Base-by-base conservation (phyloP, 2,113 vertebrate genomes). In the Heptranchias perlo region DNA sequence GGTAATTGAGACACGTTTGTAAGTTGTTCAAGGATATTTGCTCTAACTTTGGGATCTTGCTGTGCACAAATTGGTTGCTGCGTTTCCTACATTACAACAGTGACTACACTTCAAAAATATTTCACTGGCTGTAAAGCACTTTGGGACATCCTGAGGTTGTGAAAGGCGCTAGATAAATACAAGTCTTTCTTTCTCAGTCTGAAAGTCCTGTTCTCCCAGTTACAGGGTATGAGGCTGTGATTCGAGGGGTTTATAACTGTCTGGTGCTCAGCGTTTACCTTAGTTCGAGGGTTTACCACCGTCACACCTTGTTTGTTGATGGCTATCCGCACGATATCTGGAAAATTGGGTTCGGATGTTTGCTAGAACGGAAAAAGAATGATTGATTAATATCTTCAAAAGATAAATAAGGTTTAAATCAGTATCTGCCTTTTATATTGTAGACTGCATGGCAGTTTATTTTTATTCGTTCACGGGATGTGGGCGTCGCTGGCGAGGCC, bases 211-310 rank as follows among this genome's bases (percentile, higher is more conserved):
- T 35, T 91, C 4, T 23, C 39, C 1, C 82, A 49, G 5, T 86
- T 21, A 49, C 23, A 91, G 4, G 11, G 16, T 4, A 3, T 1
- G 3, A n/a, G 28, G 4, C 76, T 39, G n/a, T 3, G n/a, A 78
- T 82, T 44, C 16, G 3, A 13, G 0, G 54, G 28, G 87, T 61
- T 35, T 16, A 78, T 0, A 16, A 82, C 23, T 4, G 23, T 18
- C 58, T 23, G 35, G 35, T n/a, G 1, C 23, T 31, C 25, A 11
- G 28, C 23, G 18, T 23, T 96, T 97, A 99, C 99, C 98, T 99
- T 99, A 94, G 98, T 99, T 97, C 99, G 99, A 31, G 98, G 99
- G 97, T 99, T 98, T 95, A 99, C 98, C 96, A 99, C 96, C 0
- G 98, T 98, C 62, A 99, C 97, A 58, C 99, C 99, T 14, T 98